Evolutionary conservation across 2,113 vertebrate genomes (phyloP).

Genomic region (Hemicordylus capensis): DNA sequence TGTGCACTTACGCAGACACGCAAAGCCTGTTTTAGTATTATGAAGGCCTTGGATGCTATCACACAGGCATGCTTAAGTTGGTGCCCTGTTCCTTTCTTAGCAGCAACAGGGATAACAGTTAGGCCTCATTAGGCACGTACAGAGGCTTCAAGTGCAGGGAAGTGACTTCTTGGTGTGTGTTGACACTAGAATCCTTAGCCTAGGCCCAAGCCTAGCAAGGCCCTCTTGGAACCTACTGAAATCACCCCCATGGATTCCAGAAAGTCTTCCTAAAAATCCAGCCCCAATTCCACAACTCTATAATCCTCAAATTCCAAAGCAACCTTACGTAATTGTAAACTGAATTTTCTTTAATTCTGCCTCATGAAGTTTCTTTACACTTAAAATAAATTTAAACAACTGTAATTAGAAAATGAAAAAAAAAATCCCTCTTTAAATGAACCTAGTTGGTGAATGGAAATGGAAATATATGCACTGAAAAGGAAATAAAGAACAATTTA

Average conservation of each 20-base stretch:
- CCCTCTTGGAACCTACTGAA: background rate
- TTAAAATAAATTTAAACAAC: background rate
- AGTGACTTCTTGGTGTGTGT: no score
- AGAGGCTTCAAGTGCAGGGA: no score
- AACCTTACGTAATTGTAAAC: background rate
- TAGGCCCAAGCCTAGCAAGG: background rate
- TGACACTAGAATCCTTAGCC: no score
- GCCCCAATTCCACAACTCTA: background rate
- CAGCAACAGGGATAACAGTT: no score
- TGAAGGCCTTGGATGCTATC: no score
- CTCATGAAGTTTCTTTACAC: background rate
- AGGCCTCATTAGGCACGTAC: no score
- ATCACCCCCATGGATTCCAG: background rate
- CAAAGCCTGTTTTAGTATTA: no score
- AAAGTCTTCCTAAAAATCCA: background rate
- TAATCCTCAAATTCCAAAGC: background rate
- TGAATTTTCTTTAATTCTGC: background rate
- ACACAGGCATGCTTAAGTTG: no score
- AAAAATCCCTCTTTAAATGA: background rate
- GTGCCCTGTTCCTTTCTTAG: no score
- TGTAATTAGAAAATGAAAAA: background rate
- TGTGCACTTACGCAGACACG: no score
- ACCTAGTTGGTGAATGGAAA: background rate
- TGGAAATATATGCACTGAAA: background rate
- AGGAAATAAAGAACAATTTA: background rate